Conservation (phyloP, 2,888 invertebrate species). For the Chelonus formosanus region DNA sequence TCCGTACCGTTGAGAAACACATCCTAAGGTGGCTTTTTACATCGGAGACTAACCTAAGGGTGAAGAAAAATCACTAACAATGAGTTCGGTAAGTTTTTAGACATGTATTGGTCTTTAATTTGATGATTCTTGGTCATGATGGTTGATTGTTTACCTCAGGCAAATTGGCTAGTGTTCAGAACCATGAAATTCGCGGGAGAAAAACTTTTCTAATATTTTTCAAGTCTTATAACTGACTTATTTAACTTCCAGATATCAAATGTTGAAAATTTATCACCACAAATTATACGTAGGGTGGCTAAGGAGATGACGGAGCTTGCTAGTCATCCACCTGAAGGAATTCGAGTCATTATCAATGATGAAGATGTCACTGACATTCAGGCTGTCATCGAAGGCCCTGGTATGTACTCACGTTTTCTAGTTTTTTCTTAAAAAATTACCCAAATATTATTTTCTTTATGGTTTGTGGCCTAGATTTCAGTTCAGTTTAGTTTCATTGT, state of each 20-base stretch:
- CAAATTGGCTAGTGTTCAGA: background rate
- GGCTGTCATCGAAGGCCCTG: conserved; percentile 90
- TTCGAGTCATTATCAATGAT: conserved; percentile 88
- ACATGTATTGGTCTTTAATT: background rate
- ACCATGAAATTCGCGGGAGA: conserved; percentile 12
- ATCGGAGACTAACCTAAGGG: conserved; percentile 20
- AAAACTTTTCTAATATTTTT: conserved; percentile 17
- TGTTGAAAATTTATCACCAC: conserved; percentile 94
- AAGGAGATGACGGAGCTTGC: conserved; percentile 88
- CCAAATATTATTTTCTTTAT: too few relatives aligned
- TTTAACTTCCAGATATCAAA: conserved; percentile 77
- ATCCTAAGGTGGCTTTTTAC: conserved; percentile 16
- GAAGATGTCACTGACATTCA: conserved; percentile 94
- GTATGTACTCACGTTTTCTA: conserved; percentile 60
- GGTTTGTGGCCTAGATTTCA: too few relatives aligned
- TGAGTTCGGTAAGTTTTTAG: conserved; percentile 56
- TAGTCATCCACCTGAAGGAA: conserved; percentile 87
- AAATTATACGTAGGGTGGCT: conserved; percentile 86
- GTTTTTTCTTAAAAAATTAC: too few relatives aligned
- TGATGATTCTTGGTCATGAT: conserved; percentile 2
- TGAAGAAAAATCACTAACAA: conserved; percentile 43
- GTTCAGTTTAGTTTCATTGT: too few relatives aligned
- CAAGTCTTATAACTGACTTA: background rate
- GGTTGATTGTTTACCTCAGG: conserved; percentile 31
- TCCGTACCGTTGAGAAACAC: conserved; percentile 17